These are phyloP conservation scores for Zhuqinia jingwanae DNA, from an alignment of 2,888 invertebrate genomes.

Conservation along the genomic window DNA sequence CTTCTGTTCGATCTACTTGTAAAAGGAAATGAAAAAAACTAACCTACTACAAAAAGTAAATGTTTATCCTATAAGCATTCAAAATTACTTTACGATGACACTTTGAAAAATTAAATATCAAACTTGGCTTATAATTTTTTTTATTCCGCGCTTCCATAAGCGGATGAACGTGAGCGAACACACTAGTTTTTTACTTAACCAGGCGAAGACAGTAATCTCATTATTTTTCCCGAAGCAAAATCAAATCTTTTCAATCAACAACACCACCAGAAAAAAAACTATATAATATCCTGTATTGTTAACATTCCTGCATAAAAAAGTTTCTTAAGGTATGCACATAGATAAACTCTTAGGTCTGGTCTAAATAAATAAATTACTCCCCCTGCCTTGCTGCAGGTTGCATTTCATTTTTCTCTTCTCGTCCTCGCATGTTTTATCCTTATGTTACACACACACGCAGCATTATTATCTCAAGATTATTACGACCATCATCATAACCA, in stretches of 20 bases:
- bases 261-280: background rate
- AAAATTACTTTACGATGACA: conserved; percentile 28
- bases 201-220: conserved; percentile 11
- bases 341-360: background rate
- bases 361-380: conserved; percentile 13
- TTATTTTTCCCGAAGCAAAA: background rate
- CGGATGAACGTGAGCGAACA: conserved; percentile 15
- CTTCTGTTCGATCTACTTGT: background rate
- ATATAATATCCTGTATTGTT: background rate
- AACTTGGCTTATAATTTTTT: conserved; percentile 19
- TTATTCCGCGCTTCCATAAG: background rate
- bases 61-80: background rate
- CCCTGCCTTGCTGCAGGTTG: background rate
- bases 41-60: conserved; percentile 38
- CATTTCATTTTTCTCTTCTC: background rate
- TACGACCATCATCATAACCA: background rate
- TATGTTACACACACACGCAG: conserved; percentile 1
- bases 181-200: conserved; percentile 6
- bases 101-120: conserved; percentile 28
- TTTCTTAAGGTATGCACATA: background rate
- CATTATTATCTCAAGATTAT: conserved; percentile 12
- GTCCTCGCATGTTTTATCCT: background rate
- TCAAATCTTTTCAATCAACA: conserved; percentile 33
- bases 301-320: background rate
- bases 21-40: conserved; percentile 31